Percentiles rank a stretch among this genome's conserved stretches.
phyloP scores from a whole-genome alignment of 30 jellyfish, hydroid and myxozoan species.

The Aurelia sp. region DNA sequence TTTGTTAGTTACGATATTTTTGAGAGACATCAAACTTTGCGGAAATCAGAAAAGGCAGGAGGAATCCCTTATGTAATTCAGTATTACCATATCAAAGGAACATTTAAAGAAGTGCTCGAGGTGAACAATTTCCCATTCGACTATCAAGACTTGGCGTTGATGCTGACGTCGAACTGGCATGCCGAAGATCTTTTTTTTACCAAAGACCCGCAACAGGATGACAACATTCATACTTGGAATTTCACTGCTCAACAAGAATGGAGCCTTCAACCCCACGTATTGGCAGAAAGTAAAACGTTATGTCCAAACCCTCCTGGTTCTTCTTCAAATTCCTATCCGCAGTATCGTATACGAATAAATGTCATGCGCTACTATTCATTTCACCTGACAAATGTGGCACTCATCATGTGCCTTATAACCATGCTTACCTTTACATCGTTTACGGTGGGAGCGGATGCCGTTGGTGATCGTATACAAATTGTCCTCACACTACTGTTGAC shows the following conservation, averaged over 20 bases:
- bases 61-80: constrained; percentile 27
- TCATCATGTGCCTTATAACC: constrained; percentile 49
- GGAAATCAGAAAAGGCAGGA: neutral
- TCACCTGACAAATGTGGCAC: constrained; percentile 28
- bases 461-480: constrained; percentile 54
- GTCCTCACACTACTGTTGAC: constrained; percentile 58
- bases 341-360: constrained; percentile 42
- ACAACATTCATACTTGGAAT: constrained; percentile 62
- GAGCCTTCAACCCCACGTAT: constrained; percentile 28
- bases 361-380: constrained; percentile 51
- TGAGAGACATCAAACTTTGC: constrained; percentile 17
- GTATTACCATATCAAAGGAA: constrained; percentile 48
- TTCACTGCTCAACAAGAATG: constrained; percentile 56
- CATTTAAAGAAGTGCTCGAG: constrained; percentile 50
- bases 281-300: neutral
- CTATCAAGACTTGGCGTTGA: constrained; percentile 51
- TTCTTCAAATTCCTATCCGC: constrained; percentile 58
- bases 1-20: neutral
- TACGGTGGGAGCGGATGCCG: constrained; percentile 48
- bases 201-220: constrained; percentile 22
- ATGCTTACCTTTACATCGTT: constrained; percentile 53
- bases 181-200: neutral
- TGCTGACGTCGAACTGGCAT: constrained; percentile 38
- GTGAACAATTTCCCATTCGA: constrained; percentile 60
- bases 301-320: constrained; percentile 13